These are phyloP conservation scores for Lagodon rhomboides DNA, from an alignment of 2,797 vertebrate species.

Conservation along the genomic window DNA sequence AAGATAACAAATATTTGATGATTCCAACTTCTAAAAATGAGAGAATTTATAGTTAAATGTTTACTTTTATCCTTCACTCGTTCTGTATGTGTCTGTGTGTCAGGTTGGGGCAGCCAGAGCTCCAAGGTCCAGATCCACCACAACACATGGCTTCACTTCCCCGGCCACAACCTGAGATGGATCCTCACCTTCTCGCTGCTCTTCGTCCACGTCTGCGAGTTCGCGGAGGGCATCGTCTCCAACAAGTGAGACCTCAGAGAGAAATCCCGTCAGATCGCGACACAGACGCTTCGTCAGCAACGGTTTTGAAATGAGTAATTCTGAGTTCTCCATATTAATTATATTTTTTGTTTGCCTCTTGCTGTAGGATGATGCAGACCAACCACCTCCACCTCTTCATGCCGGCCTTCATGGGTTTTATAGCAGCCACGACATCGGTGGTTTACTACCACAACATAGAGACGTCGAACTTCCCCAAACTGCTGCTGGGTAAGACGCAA, in stretches of 20 bases:
- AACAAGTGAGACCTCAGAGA: slow-evolving; percentile 88
- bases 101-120: slow-evolving; percentile 99
- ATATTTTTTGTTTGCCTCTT: slow-evolving; percentile 3
- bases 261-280: not conserved
- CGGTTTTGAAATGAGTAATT: too few species aligned
- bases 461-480: slow-evolving; percentile 98
- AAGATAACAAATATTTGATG: too few species aligned
- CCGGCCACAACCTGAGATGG: slow-evolving; percentile 97
- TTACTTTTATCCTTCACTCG: not conserved
- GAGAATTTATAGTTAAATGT: too few species aligned
- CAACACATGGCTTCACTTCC: slow-evolving; percentile 99
- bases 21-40: too few species aligned
- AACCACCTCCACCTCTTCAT: slow-evolving; percentile 95
- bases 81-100: slow-evolving; percentile 19
- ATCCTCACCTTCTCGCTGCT: slow-evolving; percentile 96
- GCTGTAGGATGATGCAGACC: slow-evolving; percentile 84
- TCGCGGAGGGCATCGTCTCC: slow-evolving; percentile 95
- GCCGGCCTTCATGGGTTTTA: slow-evolving; percentile 96
- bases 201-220: slow-evolving; percentile 97
- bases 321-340: not conserved
- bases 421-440: slow-evolving; percentile 96
- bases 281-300: too few species aligned
- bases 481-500: slow-evolving; percentile 91
- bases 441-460: slow-evolving; percentile 99
- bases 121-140: slow-evolving; percentile 99